Conservation (phyloP, 2,888 invertebrate genomes). For the Ophioninae sp. region DNA sequence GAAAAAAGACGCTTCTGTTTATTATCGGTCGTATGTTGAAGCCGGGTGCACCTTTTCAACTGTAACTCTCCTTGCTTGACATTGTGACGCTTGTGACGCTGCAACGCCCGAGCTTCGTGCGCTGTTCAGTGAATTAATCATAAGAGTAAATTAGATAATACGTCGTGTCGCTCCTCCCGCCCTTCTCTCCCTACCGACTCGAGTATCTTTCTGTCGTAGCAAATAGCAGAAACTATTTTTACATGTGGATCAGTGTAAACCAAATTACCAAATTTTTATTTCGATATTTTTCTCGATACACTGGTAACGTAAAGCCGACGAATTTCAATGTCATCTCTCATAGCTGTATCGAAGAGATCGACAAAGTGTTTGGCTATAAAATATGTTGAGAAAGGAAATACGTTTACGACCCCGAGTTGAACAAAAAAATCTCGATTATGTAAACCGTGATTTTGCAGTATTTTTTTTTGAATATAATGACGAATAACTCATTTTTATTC, state of each 20-base stretch:
- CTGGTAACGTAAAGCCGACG: not conserved
- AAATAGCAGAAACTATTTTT: slow-evolving; percentile 13
- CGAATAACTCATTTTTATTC: not conserved
- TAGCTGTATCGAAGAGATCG: not conserved
- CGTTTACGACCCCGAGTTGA: not conserved
- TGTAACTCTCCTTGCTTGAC: slow-evolving; percentile 27
- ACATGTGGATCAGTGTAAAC: not conserved
- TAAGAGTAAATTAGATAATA: slow-evolving; percentile 55
- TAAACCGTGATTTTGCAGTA: not conserved
- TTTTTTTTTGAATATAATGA: not conserved
- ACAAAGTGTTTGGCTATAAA: not conserved
- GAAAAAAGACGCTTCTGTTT: not conserved
- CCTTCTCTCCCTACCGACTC: not conserved
- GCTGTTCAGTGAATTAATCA: slow-evolving; percentile 45
- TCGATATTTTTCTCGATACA: not conserved
- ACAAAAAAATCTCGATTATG: not conserved
- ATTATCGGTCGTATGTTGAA: slow-evolving; percentile 14
- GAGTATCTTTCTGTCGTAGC: slow-evolving; percentile 8
- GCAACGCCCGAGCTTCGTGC: slow-evolving; percentile 5
- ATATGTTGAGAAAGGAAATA: not conserved
- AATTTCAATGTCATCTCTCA: not conserved
- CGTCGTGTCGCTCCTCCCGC: slow-evolving; percentile 2
- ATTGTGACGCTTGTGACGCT: slow-evolving; percentile 32
- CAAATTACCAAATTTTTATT: not conserved
- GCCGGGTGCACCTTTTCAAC: not conserved